phyloP scores from a whole-genome alignment of 2,113 vertebrate genomes.

The Microcebus murinus region DNA sequence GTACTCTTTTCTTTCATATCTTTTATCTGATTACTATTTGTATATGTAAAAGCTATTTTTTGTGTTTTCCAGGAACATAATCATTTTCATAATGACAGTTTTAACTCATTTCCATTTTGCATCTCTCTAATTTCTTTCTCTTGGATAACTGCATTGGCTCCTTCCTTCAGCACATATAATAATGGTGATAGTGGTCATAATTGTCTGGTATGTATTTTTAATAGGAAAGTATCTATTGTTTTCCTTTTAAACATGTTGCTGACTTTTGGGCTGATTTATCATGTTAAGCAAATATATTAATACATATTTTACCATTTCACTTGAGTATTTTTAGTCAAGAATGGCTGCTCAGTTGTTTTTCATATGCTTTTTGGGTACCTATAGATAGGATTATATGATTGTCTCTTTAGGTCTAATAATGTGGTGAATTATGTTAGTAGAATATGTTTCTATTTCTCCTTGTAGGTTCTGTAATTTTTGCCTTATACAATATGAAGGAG shows the following conservation, averaged over 20 bases:
- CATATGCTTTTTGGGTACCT: neutral
- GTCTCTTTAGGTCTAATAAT: neutral
- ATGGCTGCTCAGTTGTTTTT: neutral
- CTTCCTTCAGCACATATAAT: neutral
- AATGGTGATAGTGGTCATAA: neutral
- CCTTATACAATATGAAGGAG: neutral
- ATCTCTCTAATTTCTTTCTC: neutral
- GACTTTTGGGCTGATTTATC: neutral
- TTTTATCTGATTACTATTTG: neutral
- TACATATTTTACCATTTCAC: constrained; percentile 6
- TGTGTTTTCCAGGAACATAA: neutral
- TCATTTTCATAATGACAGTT: neutral
- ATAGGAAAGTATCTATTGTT: neutral
- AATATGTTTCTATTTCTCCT: constrained; percentile 1
- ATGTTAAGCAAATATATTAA: neutral
- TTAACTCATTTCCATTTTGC: neutral
- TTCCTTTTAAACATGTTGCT: neutral
- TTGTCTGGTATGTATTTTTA: neutral
- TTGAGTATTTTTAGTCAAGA: constrained; percentile 28
- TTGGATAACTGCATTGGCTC: neutral
- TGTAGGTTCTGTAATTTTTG: neutral
- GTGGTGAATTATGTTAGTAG: neutral
- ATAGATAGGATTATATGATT: neutral
- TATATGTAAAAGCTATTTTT: neutral
- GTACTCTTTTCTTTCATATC: neutral